phyloP scores from a whole-genome alignment of 2,888 invertebrate genomes.

The Drosophila pseudotakahashii region DNA sequence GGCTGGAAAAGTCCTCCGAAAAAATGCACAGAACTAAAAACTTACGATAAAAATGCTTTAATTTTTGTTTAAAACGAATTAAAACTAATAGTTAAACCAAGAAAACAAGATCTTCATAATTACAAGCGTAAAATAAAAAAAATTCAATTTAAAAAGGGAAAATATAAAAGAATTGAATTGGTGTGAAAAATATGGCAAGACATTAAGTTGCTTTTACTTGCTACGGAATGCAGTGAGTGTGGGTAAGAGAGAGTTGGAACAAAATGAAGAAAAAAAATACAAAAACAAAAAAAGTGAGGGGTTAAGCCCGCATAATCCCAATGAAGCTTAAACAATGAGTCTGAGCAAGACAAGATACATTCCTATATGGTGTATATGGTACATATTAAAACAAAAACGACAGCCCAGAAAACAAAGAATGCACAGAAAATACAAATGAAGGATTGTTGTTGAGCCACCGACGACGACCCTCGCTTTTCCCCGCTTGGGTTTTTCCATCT shows the following conservation, averaged over 20 bases:
- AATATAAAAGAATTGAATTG: constrained; percentile 47
- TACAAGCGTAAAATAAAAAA: constrained; percentile 10
- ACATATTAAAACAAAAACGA: constrained; percentile 12
- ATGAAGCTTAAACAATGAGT: constrained; percentile 50
- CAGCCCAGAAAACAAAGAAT: constrained; percentile 38
- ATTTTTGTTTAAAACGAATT: too few species aligned
- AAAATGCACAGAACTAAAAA: not conserved
- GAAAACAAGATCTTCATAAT: not conserved
- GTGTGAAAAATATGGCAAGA: constrained; percentile 66
- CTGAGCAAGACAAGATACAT: constrained; percentile 31
- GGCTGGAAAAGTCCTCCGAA: not conserved
- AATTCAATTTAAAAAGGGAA: constrained; percentile 7
- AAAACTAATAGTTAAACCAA: too few species aligned
- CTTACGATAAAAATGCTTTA: not conserved
- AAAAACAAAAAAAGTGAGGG: constrained; percentile 2
- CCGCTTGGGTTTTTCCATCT: constrained; percentile 8
- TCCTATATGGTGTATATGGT: constrained; percentile 4
- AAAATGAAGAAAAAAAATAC: not conserved
- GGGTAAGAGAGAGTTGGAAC: not conserved
- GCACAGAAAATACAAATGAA: constrained; percentile 67
- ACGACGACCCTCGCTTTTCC: constrained; percentile 2
- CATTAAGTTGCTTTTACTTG: constrained; percentile 19
- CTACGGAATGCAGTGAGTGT: constrained; percentile 15
- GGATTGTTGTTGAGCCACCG: constrained; percentile 52
- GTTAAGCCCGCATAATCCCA: constrained; percentile 66